phyloP scores from a whole-genome alignment of 1,140 invertebrate species.

The Bombus turneri region DNA sequence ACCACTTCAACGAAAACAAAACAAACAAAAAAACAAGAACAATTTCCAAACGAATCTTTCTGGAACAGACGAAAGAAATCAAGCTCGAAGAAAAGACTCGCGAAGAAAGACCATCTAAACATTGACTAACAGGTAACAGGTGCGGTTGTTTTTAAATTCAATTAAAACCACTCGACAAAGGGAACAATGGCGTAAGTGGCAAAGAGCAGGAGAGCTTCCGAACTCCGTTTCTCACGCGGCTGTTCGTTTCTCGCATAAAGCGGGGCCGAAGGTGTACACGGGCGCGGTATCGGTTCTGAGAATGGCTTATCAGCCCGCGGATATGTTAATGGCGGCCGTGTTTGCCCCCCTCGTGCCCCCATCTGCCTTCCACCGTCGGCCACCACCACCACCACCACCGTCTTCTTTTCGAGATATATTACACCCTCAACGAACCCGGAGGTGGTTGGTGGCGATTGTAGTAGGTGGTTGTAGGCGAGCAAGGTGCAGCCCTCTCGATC shows the following conservation, averaged over 20 bases:
- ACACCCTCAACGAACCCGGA: conserved; percentile 66
- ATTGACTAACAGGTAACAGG: background rate
- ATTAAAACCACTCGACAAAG: conserved; percentile 15
- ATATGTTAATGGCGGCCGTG: conserved; percentile 81
- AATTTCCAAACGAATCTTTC: no score
- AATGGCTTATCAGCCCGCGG: conserved; percentile 80
- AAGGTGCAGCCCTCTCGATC: conserved; percentile 56
- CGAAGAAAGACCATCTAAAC: background rate
- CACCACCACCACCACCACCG: conserved; percentile 42
- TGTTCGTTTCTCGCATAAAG: conserved; percentile 69
- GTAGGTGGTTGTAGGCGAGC: conserved; percentile 47
- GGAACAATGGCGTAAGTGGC: conserved; percentile 32
- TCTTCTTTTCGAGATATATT: conserved; percentile 75
- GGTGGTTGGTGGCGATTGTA: conserved; percentile 59
- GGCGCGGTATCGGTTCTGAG: conserved; percentile 78
- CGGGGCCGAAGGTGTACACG: conserved; percentile 64
- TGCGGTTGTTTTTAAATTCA: background rate
- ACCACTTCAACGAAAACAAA: no score
- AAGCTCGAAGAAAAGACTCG: no score
- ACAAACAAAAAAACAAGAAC: no score
- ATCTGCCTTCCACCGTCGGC: conserved; percentile 41
- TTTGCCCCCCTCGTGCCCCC: conserved; percentile 58
- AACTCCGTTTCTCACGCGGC: conserved; percentile 61
- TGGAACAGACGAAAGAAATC: no score
- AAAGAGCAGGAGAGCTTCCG: conserved; percentile 55